Conservation (phyloP, 2,888 invertebrate species). For the Dilophus febrilis region DNA sequence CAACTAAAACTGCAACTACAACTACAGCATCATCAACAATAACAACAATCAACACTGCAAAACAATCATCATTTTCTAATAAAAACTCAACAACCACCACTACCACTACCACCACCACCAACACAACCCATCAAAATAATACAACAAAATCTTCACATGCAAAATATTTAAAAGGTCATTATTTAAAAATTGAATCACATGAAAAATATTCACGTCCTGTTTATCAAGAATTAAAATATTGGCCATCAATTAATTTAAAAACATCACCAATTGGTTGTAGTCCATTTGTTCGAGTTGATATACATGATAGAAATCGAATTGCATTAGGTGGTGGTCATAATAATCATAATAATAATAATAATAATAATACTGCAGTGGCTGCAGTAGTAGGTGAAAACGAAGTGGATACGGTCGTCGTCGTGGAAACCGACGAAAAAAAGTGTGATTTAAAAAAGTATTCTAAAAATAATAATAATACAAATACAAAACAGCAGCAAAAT, state of each 20-base stretch:
- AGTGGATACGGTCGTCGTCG: too few relatives aligned
- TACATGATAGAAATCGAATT: slow-evolving; percentile 23
- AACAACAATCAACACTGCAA: not conserved
- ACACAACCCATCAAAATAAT: not conserved
- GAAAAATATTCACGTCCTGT: slow-evolving; percentile 26
- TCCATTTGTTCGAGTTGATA: slow-evolving; percentile 16
- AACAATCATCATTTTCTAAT: not conserved
- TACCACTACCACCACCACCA: too few relatives aligned
- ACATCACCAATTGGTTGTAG: slow-evolving; percentile 7
- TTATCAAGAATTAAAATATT: slow-evolving; percentile 26
- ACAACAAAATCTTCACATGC: slow-evolving; percentile 17
- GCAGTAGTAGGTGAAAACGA: too few relatives aligned
- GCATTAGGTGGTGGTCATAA: not conserved
- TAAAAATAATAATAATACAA: not conserved
- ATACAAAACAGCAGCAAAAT: not conserved
- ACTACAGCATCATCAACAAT: slow-evolving; percentile 15
- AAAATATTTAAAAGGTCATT: slow-evolving; percentile 46
- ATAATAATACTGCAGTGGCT: slow-evolving; percentile 1
- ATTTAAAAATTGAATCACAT: slow-evolving; percentile 49
- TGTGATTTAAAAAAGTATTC: not conserved
- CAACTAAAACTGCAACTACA: too few relatives aligned
- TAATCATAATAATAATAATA: not conserved
- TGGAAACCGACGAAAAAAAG: not conserved
- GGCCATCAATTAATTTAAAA: slow-evolving; percentile 26
- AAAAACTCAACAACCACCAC: not conserved